Conservation (phyloP, 2,113 vertebrate species). For the Piliocolobus tephrosceles region DNA sequence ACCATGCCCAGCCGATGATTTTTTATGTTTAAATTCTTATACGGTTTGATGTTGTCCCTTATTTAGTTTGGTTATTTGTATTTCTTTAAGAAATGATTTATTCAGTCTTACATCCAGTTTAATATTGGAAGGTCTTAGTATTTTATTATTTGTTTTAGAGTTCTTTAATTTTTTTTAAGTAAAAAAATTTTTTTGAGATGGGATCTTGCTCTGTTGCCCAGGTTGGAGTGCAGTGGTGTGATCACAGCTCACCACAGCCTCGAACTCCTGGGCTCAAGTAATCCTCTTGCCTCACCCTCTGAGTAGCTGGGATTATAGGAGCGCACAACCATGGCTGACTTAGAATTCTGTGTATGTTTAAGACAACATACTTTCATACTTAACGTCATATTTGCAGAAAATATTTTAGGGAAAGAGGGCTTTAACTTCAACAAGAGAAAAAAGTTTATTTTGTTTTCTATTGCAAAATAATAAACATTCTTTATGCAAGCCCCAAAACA, state of each 20-base stretch:
- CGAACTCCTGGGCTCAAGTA: too few relatives aligned
- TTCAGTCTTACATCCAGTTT: not conserved
- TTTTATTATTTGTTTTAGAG: not conserved
- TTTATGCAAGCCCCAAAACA: not conserved
- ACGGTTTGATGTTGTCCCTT: not conserved
- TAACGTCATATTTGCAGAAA: not conserved
- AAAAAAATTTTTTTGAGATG: too few relatives aligned
- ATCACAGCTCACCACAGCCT: too few relatives aligned
- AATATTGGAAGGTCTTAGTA: not conserved
- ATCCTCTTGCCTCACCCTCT: too few relatives aligned
- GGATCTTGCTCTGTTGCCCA: too few relatives aligned
- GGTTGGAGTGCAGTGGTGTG: too few relatives aligned
- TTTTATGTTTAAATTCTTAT: not conserved
- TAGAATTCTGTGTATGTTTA: not conserved
- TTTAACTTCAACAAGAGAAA: not conserved
- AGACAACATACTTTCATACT: not conserved
- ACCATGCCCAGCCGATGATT: too few relatives aligned
- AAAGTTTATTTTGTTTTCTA: not conserved
- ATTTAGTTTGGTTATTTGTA: not conserved
- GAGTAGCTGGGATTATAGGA: too few relatives aligned
- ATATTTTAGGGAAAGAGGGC: not conserved
- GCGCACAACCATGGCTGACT: too few relatives aligned
- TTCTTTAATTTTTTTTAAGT: not conserved
- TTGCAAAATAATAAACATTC: not conserved
- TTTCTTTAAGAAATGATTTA: not conserved